Evolutionary conservation across 2,113 vertebrate species (phyloP).

Genomic region (Oncorhynchus mykiss): DNA sequence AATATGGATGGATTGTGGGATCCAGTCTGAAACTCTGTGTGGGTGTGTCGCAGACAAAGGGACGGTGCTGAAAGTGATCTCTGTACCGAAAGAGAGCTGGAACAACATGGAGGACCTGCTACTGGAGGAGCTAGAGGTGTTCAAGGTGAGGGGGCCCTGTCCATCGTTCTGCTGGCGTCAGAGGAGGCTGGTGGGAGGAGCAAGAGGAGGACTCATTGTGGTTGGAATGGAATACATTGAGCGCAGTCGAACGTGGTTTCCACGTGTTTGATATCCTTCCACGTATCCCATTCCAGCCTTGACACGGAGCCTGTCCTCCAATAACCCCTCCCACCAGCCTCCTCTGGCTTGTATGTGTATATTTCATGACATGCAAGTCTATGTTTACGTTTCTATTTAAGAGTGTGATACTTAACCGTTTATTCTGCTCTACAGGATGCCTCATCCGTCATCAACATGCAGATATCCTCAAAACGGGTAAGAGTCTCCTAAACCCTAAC

Average conservation of each 20-base stretch:
- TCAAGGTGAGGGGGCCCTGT: slow-evolving; percentile 79
- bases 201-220: no score
- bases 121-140: slow-evolving; percentile 91
- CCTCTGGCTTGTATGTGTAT: neutral
- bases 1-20: neutral
- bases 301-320: no score
- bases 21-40: slow-evolving; percentile 1
- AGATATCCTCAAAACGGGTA: slow-evolving; percentile 95
- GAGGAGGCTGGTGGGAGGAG: no score
- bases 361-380: neutral
- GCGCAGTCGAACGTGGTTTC: no score
- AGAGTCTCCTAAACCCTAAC: slow-evolving; percentile 30
- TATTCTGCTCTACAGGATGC: slow-evolving; percentile 76
- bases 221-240: no score
- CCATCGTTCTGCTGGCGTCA: neutral
- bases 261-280: no score
- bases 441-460: slow-evolving; percentile 86
- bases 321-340: no score
- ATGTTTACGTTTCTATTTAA: neutral
- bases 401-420: neutral
- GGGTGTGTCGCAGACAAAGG: slow-evolving; percentile 80
- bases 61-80: slow-evolving; percentile 91
- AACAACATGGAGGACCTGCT: slow-evolving; percentile 86
- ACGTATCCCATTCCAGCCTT: no score
- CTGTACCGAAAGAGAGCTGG: slow-evolving; percentile 85